These are phyloP conservation scores for Hyperoplus immaculatus DNA, from an alignment of 2,797 vertebrate genomes.

Conservation along the genomic window DNA sequence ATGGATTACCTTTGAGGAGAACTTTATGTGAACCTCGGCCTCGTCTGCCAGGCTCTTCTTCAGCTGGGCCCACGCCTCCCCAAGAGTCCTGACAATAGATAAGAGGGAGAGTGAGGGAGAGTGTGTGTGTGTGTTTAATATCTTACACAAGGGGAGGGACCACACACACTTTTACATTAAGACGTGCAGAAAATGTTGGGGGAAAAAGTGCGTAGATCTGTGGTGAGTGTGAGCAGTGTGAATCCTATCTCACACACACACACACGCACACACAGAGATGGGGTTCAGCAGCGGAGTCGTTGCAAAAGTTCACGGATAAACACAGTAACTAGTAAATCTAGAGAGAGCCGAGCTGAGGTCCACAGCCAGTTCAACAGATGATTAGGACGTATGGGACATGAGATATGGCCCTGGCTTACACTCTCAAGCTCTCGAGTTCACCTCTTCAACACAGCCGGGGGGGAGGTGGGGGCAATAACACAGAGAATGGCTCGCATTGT, in stretches of 20 bases:
- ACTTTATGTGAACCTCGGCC: constrained; percentile 98
- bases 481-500: background rate
- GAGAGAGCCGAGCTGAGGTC: constrained; percentile 42
- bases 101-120: constrained; percentile 10
- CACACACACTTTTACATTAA: constrained; percentile 58
- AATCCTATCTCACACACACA: constrained; percentile 12
- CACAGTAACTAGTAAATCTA: constrained; percentile 48
- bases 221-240: background rate
- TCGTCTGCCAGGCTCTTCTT: constrained; percentile 97
- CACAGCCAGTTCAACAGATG: constrained; percentile 48
- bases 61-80: constrained; percentile 95
- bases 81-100: constrained; percentile 89
- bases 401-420: constrained; percentile 23
- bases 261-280: background rate
- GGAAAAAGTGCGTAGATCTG: background rate
- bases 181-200: constrained; percentile 1
- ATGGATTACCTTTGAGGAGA: constrained; percentile 94
- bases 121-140: constrained; percentile 36
- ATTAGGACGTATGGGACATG: constrained; percentile 48
- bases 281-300: constrained; percentile 42
- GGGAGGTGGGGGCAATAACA: constrained; percentile 30
- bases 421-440: background rate
- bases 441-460: constrained; percentile 34
- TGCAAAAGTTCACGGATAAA: constrained; percentile 68
- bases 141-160: constrained; percentile 40